These are phyloP conservation scores for Solen grandis DNA, from an alignment of 1,140 invertebrate genomes.

Conservation along the genomic window DNA sequence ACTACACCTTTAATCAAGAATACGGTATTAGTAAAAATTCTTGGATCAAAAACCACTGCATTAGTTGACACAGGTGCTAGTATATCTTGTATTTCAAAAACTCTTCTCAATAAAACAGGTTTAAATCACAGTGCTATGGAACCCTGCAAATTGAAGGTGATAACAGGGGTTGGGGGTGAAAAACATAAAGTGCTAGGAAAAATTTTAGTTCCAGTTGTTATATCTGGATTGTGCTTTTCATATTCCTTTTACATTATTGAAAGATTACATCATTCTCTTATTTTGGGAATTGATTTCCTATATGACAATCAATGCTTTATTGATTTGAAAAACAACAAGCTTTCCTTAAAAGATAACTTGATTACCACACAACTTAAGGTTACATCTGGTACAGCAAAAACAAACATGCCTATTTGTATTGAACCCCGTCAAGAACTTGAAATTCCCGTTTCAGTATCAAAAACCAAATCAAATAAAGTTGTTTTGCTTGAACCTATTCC, in stretches of 20 bases:
- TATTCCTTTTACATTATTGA: constrained; percentile 28
- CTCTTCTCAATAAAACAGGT: constrained; percentile 22
- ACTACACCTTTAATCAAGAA: constrained; percentile 25
- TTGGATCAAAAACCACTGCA: constrained; percentile 3
- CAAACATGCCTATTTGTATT: constrained; percentile 3
- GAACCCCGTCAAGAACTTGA: constrained; percentile 4
- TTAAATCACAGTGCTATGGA: constrained; percentile 1
- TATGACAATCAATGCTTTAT: constrained; percentile 24
- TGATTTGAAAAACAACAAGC: not conserved
- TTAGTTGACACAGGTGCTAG: constrained; percentile 44
- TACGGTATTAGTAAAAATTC: constrained; percentile 36
- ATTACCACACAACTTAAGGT: not conserved
- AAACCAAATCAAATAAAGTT: constrained; percentile 12
- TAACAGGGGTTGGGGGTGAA: constrained; percentile 21
- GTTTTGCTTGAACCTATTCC: constrained; percentile 30
- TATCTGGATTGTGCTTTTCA: constrained; percentile 11
- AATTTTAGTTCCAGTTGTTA: constrained; percentile 33
- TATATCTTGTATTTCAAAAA: constrained; percentile 7
- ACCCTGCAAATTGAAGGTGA: not conserved
- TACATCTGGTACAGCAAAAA: constrained; percentile 33
- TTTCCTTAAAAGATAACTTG: constrained; percentile 4
- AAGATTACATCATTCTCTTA: constrained; percentile 32
- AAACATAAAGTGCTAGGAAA: constrained; percentile 29
- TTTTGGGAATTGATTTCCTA: constrained; percentile 53
- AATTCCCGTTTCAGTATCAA: constrained; percentile 20